phyloP scores from a whole-genome alignment of 2,888 invertebrate species.

The Timandra comae region DNA sequence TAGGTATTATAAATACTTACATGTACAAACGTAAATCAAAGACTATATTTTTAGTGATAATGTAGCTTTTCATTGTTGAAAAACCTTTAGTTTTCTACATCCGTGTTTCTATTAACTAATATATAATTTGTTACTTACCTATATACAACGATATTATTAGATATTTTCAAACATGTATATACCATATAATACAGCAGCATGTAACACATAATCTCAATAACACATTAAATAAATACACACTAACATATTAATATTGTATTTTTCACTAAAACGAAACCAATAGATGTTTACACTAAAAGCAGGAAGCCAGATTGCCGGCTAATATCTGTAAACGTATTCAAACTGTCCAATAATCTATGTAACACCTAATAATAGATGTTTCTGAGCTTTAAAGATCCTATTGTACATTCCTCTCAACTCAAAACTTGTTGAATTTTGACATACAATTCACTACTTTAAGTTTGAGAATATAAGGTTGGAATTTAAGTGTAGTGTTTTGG shows the following conservation, averaged over 20 bases:
- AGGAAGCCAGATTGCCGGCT: conserved; percentile 73
- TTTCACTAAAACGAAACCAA: conserved; percentile 51
- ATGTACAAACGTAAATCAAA: no score
- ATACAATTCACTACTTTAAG: conserved; percentile 10
- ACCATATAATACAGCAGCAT: conserved; percentile 13
- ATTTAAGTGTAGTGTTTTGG: conserved; percentile 41
- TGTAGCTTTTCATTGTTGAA: no score
- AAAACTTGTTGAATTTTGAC: conserved; percentile 13
- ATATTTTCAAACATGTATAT: no score
- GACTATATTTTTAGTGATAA: no score
- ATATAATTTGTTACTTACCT: no score
- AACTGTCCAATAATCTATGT: conserved; percentile 74
- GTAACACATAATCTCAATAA: conserved; percentile 35
- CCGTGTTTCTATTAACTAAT: no score
- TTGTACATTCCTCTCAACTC: conserved; percentile 46
- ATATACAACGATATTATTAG: no score
- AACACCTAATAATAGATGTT: conserved; percentile 73
- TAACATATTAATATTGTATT: conserved; percentile 46
- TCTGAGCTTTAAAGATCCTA: conserved; percentile 64
- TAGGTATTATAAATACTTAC: no score
- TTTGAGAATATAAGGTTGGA: conserved; percentile 5
- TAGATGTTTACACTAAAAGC: conserved; percentile 65
- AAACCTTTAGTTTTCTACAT: no score
- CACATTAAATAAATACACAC: conserved; percentile 39
- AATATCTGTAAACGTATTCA: conserved; percentile 76